A percentile compares a stretch with the other conserved stretches of the same genome.
phyloP scores from a whole-genome alignment of 1,140 invertebrate genomes.

The Hormaphis cornu region DNA sequence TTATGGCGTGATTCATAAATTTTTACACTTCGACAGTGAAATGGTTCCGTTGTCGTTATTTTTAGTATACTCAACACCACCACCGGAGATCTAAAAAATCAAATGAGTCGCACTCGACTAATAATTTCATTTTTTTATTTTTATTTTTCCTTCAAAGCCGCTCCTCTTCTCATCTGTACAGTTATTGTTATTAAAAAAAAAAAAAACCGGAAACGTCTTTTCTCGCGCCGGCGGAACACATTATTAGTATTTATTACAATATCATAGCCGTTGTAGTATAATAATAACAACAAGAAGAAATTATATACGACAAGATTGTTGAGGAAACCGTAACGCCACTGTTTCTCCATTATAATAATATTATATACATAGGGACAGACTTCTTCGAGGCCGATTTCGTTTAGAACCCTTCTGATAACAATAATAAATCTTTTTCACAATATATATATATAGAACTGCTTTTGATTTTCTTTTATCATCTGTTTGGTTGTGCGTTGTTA shows the following conservation, averaged over 20 bases:
- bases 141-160: not conserved
- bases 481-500: not conserved
- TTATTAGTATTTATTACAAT: no score
- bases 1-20: no score
- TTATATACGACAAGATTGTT: slow-evolving; percentile 15
- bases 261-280: slow-evolving; percentile 14
- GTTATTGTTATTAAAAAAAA: slow-evolving; percentile 14
- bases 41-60: not conserved
- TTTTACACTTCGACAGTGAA: no score
- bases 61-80: slow-evolving; percentile 10
- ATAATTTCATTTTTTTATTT: not conserved
- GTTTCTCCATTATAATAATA: slow-evolving; percentile 4
- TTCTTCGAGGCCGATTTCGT: slow-evolving; percentile 5
- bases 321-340: slow-evolving; percentile 10
- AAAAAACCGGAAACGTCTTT: slow-evolving; percentile 22
- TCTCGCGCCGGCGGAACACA: slow-evolving; percentile 13
- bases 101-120: not conserved
- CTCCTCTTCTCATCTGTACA: not conserved
- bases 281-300: slow-evolving; percentile 9
- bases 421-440: slow-evolving; percentile 15
- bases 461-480: slow-evolving; percentile 21
- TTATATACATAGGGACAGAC: not conserved
- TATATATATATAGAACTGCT: no score
- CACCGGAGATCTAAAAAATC: not conserved
- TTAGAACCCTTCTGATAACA: slow-evolving; percentile 23